phyloP scores from a whole-genome alignment of 2,888 invertebrate genomes.

The Amblyteles armatorius region DNA sequence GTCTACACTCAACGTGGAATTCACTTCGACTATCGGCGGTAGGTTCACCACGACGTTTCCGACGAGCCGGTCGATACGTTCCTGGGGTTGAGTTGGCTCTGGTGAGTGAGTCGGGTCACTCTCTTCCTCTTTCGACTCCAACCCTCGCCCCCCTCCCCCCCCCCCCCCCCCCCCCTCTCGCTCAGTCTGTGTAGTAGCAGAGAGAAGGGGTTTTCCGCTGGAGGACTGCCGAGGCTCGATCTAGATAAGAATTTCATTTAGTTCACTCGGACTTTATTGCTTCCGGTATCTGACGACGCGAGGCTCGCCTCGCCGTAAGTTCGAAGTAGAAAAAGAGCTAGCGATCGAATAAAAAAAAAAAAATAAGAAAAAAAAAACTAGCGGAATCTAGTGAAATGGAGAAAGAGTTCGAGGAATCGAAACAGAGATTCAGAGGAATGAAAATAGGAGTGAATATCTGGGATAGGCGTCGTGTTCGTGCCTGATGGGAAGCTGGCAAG shows the following conservation, averaged over 20 bases:
- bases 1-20: conserved; percentile 42
- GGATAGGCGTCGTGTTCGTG: background rate
- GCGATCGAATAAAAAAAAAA: conserved; percentile 9
- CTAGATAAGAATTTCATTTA: conserved; percentile 72
- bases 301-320: conserved; percentile 52
- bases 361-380: conserved; percentile 15
- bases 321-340: conserved; percentile 39
- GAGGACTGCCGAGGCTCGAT: conserved; percentile 66
- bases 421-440: conserved; percentile 30
- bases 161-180: background rate
- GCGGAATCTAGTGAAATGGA: conserved; percentile 61
- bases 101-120: conserved; percentile 57
- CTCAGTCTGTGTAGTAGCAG: conserved; percentile 9
- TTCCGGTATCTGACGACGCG: conserved; percentile 70
- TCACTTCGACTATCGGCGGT: conserved; percentile 60
- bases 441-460: conserved; percentile 52
- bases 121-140: conserved; percentile 55
- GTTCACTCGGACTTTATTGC: conserved; percentile 71
- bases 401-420: conserved; percentile 51
- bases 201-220: conserved; percentile 52
- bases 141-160: conserved; percentile 3
- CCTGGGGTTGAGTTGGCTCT: conserved; percentile 47
- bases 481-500: conserved; percentile 18
- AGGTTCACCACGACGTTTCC: conserved; percentile 56
- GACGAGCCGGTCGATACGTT: conserved; percentile 56